Base-by-base conservation (phyloP, 2,888 invertebrate genomes). In the Ennomos erosarius region DNA sequence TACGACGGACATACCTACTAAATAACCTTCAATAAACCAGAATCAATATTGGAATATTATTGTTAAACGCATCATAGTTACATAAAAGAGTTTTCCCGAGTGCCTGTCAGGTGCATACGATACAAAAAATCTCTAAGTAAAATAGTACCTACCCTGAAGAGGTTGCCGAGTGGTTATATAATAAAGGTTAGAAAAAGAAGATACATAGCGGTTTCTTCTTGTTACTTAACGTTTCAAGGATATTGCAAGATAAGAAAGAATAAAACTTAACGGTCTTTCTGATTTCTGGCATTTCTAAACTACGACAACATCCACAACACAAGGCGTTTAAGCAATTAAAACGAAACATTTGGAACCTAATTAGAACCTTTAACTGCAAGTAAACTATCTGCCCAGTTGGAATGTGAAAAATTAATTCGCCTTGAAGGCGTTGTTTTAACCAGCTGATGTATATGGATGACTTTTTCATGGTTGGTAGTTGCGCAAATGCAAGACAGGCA, bases 381-480 rank as follows among this genome's bases (percentile, higher is more conserved):
- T 13, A 10, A 8, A 34, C 11, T 13, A 9, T 64, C 16, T 16
- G 9, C 65, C 67, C 64, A 59, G 68, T 67, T 68, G 62, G 59
- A 68, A 69, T 52, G 62, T 64, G 54, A 56, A 70, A 72, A 73
- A 74, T 75, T 73, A 66, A 73, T 70, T 69, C 69, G 64, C 69
- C 71, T 67, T 70, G 63, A 68, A 70, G 69, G 64, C 68, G 65
- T 61, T 73, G 70, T 72, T 72, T 70, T 69, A 74, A 74, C 70
- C 70, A 68, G 60, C 68, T 74, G 73, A 76, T 73, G 71, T 73
- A 66, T 74, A 76, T 75, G 68, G 70, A 78, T 76, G 74, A 74
- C 64, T 75, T 79, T 79, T 82, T 81, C 75, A 81, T 73, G 77
- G 76, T 77, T 73, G 69, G 69, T 77, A 72, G 70, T 73, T 69